Conservation (phyloP, 2,113 vertebrate genomes). For the Muscicapa adusta region DNA sequence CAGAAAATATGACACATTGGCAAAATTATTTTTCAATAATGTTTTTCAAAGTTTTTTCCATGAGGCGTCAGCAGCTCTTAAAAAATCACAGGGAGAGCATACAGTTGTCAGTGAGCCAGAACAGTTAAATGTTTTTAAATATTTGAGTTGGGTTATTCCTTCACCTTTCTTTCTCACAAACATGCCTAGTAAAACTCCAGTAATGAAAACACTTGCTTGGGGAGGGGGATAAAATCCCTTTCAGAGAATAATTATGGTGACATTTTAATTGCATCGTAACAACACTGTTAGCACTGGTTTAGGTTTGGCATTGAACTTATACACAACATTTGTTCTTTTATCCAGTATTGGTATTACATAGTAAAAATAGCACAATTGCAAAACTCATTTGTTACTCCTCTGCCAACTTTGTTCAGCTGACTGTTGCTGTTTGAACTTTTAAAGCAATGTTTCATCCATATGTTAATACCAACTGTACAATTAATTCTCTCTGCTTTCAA, state of each 20-base stretch:
- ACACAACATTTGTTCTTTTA: constrained; percentile 40
- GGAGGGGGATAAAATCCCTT: constrained; percentile 2
- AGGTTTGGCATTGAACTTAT: constrained; percentile 32
- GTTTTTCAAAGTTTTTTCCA: constrained; percentile 60
- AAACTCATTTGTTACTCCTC: constrained; percentile 61
- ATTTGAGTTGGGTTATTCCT: constrained; percentile 51
- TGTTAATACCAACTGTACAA: constrained; percentile 41
- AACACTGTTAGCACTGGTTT: constrained; percentile 23
- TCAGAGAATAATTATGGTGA: constrained; percentile 18
- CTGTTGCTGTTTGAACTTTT: constrained; percentile 56
- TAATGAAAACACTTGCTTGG: constrained; percentile 52
- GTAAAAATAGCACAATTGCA: constrained; percentile 58
- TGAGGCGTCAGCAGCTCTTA: constrained; percentile 49
- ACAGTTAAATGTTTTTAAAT: constrained; percentile 21
- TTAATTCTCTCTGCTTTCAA: constrained; percentile 25
- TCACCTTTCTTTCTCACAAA: constrained; percentile 55
- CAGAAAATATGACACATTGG: constrained; percentile 57
- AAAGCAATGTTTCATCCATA: constrained; percentile 62
- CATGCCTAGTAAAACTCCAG: constrained; percentile 42
- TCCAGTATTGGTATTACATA: constrained; percentile 32
- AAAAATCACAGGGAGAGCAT: constrained; percentile 25
- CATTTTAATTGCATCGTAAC: constrained; percentile 27
- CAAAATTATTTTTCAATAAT: constrained; percentile 58
- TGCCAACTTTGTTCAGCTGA: constrained; percentile 54
- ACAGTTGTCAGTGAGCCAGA: constrained; percentile 45